A percentile compares a stretch with the other conserved stretches of the same genome.
Conservation (phyloP, 2,113 vertebrate species). For the Amphilophus citrinellus region DNA sequence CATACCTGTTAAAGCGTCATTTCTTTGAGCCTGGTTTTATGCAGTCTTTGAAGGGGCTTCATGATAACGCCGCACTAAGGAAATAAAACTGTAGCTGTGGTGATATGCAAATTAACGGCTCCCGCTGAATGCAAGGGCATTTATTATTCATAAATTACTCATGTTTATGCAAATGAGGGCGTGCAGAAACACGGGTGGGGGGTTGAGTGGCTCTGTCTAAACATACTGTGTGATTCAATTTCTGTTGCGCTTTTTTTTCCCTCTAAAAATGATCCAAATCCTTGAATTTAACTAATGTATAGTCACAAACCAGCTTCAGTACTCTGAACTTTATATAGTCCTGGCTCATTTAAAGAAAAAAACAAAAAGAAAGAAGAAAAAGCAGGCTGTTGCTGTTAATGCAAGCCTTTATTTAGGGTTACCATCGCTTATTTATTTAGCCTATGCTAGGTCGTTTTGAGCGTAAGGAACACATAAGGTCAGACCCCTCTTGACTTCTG, state of each 20-base stretch:
- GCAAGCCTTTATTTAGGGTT: neutral
- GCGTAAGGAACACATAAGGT: neutral
- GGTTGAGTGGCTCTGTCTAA: slow-evolving; percentile 73
- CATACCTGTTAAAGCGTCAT: slow-evolving; percentile 88
- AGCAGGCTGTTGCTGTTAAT: neutral
- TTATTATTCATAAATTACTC: slow-evolving; percentile 98
- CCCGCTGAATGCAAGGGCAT: slow-evolving; percentile 88
- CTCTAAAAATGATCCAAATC: slow-evolving; percentile 26
- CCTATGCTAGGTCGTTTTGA: neutral
- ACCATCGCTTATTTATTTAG: neutral
- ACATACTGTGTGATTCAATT: slow-evolving; percentile 55
- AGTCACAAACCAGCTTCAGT: neutral
- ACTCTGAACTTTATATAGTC: neutral
- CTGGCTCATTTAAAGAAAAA: neutral
- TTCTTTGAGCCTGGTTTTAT: slow-evolving; percentile 85
- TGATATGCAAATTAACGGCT: slow-evolving; percentile 94
- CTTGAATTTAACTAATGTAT: slow-evolving; percentile 21
- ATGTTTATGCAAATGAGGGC: slow-evolving; percentile 95
- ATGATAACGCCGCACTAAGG: slow-evolving; percentile 81
- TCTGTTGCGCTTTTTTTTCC: slow-evolving; percentile 23
- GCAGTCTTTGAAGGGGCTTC: slow-evolving; percentile 85
- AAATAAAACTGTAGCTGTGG: slow-evolving; percentile 90
- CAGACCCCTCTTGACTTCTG: neutral
- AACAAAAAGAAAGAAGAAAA: neutral
- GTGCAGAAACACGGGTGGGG: slow-evolving; percentile 72